Evolutionary conservation across 2,797 vertebrate species (phyloP), one percentile per base, ranked within the genome.

Genomic region (Acanthopagrus latus): DNA sequence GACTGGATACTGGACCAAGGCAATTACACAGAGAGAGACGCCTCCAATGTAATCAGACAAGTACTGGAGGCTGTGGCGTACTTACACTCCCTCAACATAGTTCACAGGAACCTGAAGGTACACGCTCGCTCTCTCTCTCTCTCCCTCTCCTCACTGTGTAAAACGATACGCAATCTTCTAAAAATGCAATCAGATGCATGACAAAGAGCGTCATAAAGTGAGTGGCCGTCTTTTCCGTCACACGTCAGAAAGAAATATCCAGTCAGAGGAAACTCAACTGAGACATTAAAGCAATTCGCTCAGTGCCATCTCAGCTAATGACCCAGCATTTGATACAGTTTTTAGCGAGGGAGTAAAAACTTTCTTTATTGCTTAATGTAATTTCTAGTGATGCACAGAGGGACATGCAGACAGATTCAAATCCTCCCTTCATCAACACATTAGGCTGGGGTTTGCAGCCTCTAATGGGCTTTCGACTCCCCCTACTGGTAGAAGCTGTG

Each of bases 1-100:
- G 96, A 97, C 84, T 97, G 96, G 96, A 97, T 97, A 85, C 91
- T 96, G 86, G 96, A 97, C 85, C 96, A 97, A 70, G 96, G 96
- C 56, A 97, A 96, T 92, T 97, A 97, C 93, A 96, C 96, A 17
- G 96, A 97, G 83, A 94, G 94, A 91, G 96, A 97, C 3, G 96
- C 96, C 43, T 95, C 96, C 86, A 96, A 96, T 67, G 96, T 97
- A 65, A 95, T 97, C 84, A 94, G 94, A 76, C 96, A 97, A 85
- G 95, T 97, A 43, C 94, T 97, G 25, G 96, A 97, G 86, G 96
- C 96, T 18, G 95, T 96, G 74, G 95, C 96, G 3, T 97, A 97
- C 88, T 92, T 97, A 71, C 96, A 97, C 89, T 96, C 95, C 55
- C 95, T 97, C 75, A 96, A 96, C 87, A 97, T 97, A 71, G 95